These are phyloP conservation scores for Nycticebus coucang DNA, from an alignment of 2,113 vertebrate genomes.

Conservation along the genomic window DNA sequence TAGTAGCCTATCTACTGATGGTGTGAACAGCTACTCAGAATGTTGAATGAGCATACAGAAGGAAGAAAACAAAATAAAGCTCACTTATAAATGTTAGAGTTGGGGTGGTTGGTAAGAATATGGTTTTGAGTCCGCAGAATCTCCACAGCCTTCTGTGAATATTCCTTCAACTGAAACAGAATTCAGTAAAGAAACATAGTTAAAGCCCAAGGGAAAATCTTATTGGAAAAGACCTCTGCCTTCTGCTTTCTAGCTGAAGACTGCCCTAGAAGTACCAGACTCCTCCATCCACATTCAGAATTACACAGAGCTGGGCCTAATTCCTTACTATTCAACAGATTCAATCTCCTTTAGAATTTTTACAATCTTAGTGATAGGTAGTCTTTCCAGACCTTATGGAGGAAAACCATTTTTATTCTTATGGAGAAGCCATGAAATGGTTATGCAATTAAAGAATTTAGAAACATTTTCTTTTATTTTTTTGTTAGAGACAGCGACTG, in stretches of 20 bases:
- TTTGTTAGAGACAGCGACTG: too few relatives aligned
- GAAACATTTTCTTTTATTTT: background rate
- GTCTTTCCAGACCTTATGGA: background rate
- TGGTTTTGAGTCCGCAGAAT: conserved; percentile 98
- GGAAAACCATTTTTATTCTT: background rate
- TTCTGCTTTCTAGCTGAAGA: background rate
- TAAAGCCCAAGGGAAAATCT: conserved; percentile 22
- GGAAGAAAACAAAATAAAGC: conserved; percentile 67
- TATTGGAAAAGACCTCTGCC: background rate
- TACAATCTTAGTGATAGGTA: background rate
- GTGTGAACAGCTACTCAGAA: background rate
- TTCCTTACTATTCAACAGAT: background rate
- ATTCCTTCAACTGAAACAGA: conserved; percentile 93
- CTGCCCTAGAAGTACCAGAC: background rate
- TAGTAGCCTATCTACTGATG: background rate
- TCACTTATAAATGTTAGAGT: conserved; percentile 99
- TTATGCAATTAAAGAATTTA: background rate
- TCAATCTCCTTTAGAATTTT: background rate
- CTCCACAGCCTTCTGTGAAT: conserved; percentile 98
- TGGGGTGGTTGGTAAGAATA: conserved; percentile 98
- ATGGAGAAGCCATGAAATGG: background rate
- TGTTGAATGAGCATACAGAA: background rate
- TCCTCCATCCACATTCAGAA: background rate
- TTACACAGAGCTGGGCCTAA: background rate
- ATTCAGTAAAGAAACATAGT: background rate